Evolutionary conservation across 2,113 vertebrate species (phyloP).

Genomic region (Periophthalmus modestus): DNA sequence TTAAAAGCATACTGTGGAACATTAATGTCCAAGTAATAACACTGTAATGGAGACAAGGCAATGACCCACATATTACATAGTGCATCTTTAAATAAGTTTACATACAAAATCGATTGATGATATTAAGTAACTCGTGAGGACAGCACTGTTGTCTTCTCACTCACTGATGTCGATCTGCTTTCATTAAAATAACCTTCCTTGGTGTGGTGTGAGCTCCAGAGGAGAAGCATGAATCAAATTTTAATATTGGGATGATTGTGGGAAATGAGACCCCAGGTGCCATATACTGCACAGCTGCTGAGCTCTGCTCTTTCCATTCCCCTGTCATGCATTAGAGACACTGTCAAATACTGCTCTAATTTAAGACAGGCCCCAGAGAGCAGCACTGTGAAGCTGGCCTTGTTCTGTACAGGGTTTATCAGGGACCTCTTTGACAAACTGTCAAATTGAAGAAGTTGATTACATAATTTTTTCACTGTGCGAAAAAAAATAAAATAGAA

Average conservation of each 20-base stretch:
- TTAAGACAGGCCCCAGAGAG: not conserved
- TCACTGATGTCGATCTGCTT: constrained; percentile 12
- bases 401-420: not conserved
- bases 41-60: too few species aligned
- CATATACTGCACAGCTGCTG: constrained; percentile 31
- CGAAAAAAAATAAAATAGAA: too few species aligned
- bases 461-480: not conserved
- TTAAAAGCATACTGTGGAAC: too few species aligned
- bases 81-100: not conserved
- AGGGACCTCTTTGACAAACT: not conserved
- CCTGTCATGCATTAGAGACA: constrained; percentile 22
- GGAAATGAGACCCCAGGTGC: constrained; percentile 40
- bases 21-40: too few species aligned
- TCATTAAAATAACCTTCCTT: constrained; percentile 15
- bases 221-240: constrained; percentile 39
- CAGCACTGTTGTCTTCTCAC: constrained; percentile 22
- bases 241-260: constrained; percentile 36
- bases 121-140: constrained; percentile 26
- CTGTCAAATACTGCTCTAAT: not conserved
- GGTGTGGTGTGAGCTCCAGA: constrained; percentile 8
- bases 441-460: not conserved
- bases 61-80: too few species aligned
- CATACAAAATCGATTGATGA: constrained; percentile 26
- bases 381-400: not conserved
- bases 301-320: constrained; percentile 22